Evolutionary conservation across 2,888 invertebrate species (phyloP).

Genomic region (Tachina lurida): DNA sequence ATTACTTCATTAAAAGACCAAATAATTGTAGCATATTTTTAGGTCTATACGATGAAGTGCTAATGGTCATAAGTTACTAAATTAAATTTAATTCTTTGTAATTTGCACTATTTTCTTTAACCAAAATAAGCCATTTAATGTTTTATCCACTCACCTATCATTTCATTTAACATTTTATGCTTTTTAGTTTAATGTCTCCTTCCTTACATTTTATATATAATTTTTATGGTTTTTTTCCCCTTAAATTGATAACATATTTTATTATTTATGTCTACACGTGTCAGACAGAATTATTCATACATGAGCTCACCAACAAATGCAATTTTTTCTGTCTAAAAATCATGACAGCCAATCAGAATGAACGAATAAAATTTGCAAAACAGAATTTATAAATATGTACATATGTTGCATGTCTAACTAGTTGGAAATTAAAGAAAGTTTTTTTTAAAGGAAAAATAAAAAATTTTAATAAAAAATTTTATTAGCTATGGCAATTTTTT

Average conservation of each 20-base stretch:
- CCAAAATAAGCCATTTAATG: too few species aligned
- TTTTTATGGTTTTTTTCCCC: neutral
- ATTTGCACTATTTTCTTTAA: too few species aligned
- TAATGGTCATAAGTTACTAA: too few species aligned
- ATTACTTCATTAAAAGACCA: too few species aligned
- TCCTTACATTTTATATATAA: neutral
- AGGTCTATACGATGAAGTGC: too few species aligned
- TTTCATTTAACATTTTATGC: too few species aligned
- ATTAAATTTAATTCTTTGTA: too few species aligned
- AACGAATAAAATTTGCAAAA: neutral
- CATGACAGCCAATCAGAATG: conserved; percentile 18
- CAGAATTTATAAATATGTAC: neutral
- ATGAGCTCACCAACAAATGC: neutral
- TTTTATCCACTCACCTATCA: too few species aligned
- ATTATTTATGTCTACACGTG: conserved; percentile 32
- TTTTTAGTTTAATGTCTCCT: neutral
- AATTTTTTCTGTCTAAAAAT: neutral
- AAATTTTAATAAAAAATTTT: neutral
- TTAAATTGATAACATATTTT: conserved; percentile 6
- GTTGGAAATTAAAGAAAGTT: neutral
- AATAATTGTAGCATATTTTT: too few species aligned
- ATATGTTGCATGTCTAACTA: neutral
- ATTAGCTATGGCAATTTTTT: neutral
- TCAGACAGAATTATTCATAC: conserved; percentile 36
- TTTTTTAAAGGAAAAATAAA: neutral